phyloP scores from a whole-genome alignment of 2,888 invertebrate genomes.

The Pogonocherus hispidulus region DNA sequence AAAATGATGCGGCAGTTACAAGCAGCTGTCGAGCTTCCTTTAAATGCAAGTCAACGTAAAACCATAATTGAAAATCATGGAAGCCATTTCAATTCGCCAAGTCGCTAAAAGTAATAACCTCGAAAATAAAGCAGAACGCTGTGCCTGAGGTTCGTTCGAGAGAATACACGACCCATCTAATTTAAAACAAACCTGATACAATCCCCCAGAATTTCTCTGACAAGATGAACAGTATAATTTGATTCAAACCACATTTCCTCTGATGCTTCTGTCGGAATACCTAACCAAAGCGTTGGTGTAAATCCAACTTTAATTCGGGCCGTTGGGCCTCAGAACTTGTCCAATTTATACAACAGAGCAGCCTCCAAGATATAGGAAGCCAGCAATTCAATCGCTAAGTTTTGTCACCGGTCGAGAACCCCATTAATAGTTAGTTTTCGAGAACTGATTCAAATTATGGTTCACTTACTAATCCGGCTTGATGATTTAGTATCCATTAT shows the following conservation, averaged over 20 bases:
- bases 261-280: slow-evolving; percentile 59
- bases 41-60: slow-evolving; percentile 3
- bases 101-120: slow-evolving; percentile 27
- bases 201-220: slow-evolving; percentile 62
- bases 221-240: slow-evolving; percentile 65
- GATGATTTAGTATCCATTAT: neutral
- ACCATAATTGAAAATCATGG: neutral
- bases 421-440: slow-evolving; percentile 32
- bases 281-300: slow-evolving; percentile 59
- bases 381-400: slow-evolving; percentile 49
- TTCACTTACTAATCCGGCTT: neutral
- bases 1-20: neutral
- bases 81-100: slow-evolving; percentile 9
- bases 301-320: slow-evolving; percentile 64
- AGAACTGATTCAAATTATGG: slow-evolving; percentile 9
- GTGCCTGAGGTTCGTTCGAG: slow-evolving; percentile 18
- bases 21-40: neutral
- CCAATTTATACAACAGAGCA: slow-evolving; percentile 59
- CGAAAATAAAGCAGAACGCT: slow-evolving; percentile 21
- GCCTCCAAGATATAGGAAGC: slow-evolving; percentile 52
- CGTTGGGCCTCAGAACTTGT: slow-evolving; percentile 59
- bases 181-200: slow-evolving; percentile 62
- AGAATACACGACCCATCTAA: slow-evolving; percentile 52
- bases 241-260: slow-evolving; percentile 63
- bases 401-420: slow-evolving; percentile 46